Percentiles rank a stretch among this genome's conserved stretches.
phyloP scores from a whole-genome alignment of 1,140 invertebrate genomes.

The Camponotus vicinus region DNA sequence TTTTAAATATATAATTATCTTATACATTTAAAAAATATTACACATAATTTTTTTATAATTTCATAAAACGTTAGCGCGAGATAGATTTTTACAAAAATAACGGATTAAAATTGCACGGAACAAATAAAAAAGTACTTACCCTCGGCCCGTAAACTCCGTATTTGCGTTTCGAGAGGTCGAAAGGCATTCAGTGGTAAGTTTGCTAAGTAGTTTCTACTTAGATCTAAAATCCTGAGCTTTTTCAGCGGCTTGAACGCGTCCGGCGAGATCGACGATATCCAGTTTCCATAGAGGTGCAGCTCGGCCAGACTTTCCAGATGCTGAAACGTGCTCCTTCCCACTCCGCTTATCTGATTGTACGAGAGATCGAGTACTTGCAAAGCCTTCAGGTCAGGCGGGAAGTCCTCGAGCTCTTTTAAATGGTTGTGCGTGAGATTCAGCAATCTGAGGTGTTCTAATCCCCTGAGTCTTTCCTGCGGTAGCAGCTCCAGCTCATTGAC shows the following conservation, averaged over 20 bases:
- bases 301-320: slow-evolving; percentile 91
- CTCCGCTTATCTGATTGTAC: slow-evolving; percentile 92
- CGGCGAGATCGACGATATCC: slow-evolving; percentile 91
- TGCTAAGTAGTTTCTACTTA: slow-evolving; percentile 94
- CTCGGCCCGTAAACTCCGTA: slow-evolving; percentile 91
- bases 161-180: slow-evolving; percentile 92
- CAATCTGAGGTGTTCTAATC: slow-evolving; percentile 89
- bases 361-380: slow-evolving; percentile 94
- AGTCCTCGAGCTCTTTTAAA: slow-evolving; percentile 93
- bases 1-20: not conserved
- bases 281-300: slow-evolving; percentile 93
- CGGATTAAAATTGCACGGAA: not conserved
- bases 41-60: not conserved
- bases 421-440: slow-evolving; percentile 94
- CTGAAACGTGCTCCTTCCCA: slow-evolving; percentile 91
- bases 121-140: slow-evolving; percentile 88
- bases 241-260: slow-evolving; percentile 93
- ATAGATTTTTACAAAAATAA: not conserved
- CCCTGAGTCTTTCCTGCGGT: slow-evolving; percentile 93
- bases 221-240: slow-evolving; percentile 92
- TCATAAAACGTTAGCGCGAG: not conserved
- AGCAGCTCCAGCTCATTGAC: slow-evolving; percentile 94
- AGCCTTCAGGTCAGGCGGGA: slow-evolving; percentile 91
- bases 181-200: slow-evolving; percentile 92
- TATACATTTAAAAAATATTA: not conserved